These are phyloP conservation scores for Labia minor DNA, from an alignment of 2,888 invertebrate species.

Conservation along the genomic window DNA sequence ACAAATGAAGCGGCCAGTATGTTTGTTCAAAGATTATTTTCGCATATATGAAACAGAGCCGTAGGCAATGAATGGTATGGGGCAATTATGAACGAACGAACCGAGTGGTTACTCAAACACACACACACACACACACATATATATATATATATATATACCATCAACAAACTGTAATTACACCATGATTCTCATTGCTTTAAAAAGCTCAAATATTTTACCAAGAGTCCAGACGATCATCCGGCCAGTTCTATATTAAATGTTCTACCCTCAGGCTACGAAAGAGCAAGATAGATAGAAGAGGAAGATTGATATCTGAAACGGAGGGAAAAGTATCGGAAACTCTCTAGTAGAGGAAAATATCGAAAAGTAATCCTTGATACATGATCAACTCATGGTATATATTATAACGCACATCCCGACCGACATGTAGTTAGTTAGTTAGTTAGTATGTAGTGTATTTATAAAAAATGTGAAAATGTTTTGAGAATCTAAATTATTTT, in stretches of 20 bases:
- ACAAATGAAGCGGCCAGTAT: conserved; percentile 1
- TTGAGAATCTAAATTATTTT: neutral
- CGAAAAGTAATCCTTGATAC: neutral
- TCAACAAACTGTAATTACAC: neutral
- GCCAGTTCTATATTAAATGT: neutral
- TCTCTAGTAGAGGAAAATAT: neutral
- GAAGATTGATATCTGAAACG: conserved; percentile 5
- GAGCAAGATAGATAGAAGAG: neutral
- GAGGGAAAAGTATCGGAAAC: neutral
- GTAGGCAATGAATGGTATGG: neutral
- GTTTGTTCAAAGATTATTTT: conserved; percentile 13
- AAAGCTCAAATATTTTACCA: conserved; percentile 4
- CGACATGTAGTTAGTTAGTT: too few relatives aligned
- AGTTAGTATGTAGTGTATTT: too few relatives aligned
- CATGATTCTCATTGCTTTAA: conserved; percentile 4
- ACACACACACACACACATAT: neutral
- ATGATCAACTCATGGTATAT: too few relatives aligned
- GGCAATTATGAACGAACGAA: conserved; percentile 7
- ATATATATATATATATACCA: neutral
- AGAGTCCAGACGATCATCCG: conserved; percentile 13
- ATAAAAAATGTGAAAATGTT: too few relatives aligned
- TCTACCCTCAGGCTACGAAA: neutral
- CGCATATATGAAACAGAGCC: neutral
- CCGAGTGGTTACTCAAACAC: neutral
- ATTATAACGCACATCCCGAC: too few relatives aligned